Evolutionary conservation across 2,113 vertebrate species (phyloP).

Genomic region (Antechinus flavipes): DNA sequence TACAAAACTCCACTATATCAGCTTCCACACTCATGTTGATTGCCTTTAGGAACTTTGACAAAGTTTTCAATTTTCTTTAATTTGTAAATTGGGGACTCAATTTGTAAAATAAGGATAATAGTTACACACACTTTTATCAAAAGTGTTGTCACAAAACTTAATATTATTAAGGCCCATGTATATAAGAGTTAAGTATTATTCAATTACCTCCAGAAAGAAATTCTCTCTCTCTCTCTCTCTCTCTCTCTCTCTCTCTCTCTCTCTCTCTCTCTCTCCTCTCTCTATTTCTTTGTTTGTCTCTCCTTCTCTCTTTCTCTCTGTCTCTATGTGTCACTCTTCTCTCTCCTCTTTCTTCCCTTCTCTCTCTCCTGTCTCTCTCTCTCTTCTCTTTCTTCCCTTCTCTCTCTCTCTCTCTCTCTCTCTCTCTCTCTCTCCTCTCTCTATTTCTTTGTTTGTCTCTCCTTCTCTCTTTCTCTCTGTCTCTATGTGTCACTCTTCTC

Average conservation of each 20-base stretch:
- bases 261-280: not conserved
- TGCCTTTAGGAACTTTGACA: not conserved
- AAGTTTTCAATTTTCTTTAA: constrained; percentile 16
- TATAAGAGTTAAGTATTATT: not conserved
- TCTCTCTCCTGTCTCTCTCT: too few species aligned
- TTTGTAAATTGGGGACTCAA: not conserved
- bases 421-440: too few species aligned
- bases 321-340: too few species aligned
- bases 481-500: too few species aligned
- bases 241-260: too few species aligned
- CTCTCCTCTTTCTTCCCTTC: too few species aligned
- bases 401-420: too few species aligned
- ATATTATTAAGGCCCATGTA: constrained; percentile 16
- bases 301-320: not conserved
- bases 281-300: too few species aligned
- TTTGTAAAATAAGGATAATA: constrained; percentile 15
- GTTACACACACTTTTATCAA: not conserved
- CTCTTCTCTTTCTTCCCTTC: too few species aligned
- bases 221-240: too few species aligned
- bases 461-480: too few species aligned
- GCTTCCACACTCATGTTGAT: constrained; percentile 17
- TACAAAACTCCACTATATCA: not conserved
- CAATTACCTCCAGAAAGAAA: constrained; percentile 34
- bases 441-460: too few species aligned
- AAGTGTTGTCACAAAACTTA: constrained; percentile 21